Base-by-base conservation (phyloP, 2,797 vertebrate species). In the Pangasius krempfi region DNA sequence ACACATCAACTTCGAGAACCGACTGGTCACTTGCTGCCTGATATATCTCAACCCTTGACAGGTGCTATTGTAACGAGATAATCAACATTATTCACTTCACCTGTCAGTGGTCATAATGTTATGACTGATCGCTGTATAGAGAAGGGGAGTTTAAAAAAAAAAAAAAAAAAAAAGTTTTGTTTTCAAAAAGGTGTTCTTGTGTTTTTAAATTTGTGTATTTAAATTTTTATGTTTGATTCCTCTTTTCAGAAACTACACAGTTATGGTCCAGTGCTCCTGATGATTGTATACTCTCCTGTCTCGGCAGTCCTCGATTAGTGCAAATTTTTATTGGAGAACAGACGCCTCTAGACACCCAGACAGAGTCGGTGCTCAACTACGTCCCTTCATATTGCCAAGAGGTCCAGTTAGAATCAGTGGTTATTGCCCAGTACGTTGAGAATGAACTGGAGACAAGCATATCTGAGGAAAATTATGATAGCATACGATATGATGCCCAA, bases 371-470 rank as follows among this genome's bases (percentile, higher is more conserved):
- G 5, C 30, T 83, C 20, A 56, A 89, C 7, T 70, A 70, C 9
- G 8, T 70, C 37, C 88, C 88, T 44, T 80, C 84, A 44, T 86
- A 86, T 76, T 86, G 88, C 44, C 76, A 89, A 86, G 88, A 89
- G 56, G 68, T 89, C 10, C 88, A 86, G 68, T 27, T 89, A 2
- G 88, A 89, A 64, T 86, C 88, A 6, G 44, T 86, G 33, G 54
- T 75, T 40, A 82, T 86, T 54, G n/a, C 84, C 18, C 85, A 86
- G 1, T 86, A 82, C 27, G 44, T 89, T 89, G 40, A 89, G 30
- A 83, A 58, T 27, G 70, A 86, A 3, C n/a, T 83, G 37, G 84
- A 83, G 54, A 86, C 16, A 25, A 64, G 47, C 82, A 66, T 40
- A 44, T 83, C 66, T 52, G 78, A 82, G 8, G 78, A n/a, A 75